These are phyloP conservation scores for Apodemus sylvaticus DNA, from an alignment of 2,113 vertebrate species.

Conservation along the genomic window DNA sequence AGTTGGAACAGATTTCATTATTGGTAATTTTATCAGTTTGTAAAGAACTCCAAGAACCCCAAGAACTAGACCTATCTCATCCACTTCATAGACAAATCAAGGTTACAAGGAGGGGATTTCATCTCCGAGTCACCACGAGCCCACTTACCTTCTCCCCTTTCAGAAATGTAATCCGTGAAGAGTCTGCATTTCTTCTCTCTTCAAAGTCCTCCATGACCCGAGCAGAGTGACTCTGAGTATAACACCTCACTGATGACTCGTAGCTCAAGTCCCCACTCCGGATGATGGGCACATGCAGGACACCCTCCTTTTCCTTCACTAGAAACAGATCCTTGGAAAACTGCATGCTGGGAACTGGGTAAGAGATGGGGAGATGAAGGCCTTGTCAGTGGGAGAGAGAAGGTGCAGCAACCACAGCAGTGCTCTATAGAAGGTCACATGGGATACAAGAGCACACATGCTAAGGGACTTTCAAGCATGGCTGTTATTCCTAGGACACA, in stretches of 20 bases:
- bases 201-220: constrained; percentile 93
- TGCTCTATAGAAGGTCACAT: not conserved
- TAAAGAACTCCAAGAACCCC: not conserved
- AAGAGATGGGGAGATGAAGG: not conserved
- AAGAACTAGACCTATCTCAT: not conserved
- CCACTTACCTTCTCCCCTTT: constrained; percentile 94
- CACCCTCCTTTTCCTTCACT: constrained; percentile 91
- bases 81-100: not conserved
- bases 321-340: constrained; percentile 91
- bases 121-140: accelerated
- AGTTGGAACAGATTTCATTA: not conserved
- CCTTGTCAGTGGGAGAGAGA: not conserved
- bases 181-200: constrained; percentile 93
- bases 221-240: constrained; percentile 92
- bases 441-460: not conserved
- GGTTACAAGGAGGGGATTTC: not conserved
- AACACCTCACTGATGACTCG: constrained; percentile 94
- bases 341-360: constrained; percentile 97
- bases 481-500: not conserved
- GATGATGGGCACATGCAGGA: constrained; percentile 90
- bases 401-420: not conserved
- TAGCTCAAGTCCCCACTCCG: constrained; percentile 94
- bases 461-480: not conserved
- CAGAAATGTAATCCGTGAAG: constrained; percentile 92
- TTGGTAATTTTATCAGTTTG: not conserved